These are phyloP conservation scores for Tautogolabrus adspersus DNA, from an alignment of 2,113 vertebrate genomes.

Conservation along the genomic window DNA sequence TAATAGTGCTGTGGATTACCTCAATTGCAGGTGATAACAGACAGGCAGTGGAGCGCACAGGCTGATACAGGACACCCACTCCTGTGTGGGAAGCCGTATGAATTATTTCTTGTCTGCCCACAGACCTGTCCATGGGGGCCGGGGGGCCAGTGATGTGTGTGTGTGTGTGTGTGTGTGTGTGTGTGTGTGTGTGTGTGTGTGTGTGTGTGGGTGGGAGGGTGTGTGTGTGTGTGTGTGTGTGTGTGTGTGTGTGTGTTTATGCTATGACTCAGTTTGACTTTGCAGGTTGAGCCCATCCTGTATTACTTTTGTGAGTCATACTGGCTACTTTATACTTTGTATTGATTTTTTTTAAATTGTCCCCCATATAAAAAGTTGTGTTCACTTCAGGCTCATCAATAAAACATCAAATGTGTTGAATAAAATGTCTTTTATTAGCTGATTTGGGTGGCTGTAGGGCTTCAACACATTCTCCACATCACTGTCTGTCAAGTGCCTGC, in stretches of 20 bases:
- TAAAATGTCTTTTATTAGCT: too few relatives aligned
- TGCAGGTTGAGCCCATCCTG: slow-evolving; percentile 42
- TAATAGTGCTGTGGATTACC: slow-evolving; percentile 89
- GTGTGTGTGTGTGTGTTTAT: not conserved
- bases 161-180: not conserved
- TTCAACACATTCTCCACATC: not conserved
- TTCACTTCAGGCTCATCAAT: not conserved
- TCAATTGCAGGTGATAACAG: slow-evolving; percentile 93
- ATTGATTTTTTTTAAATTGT: not conserved
- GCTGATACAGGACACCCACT: slow-evolving; percentile 89
- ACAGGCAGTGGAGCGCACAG: slow-evolving; percentile 86
- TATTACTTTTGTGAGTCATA: slow-evolving; percentile 65
- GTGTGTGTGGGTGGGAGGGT: slow-evolving; percentile 3
- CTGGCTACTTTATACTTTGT: slow-evolving; percentile 11
- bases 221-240: too few relatives aligned
- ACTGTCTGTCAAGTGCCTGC: slow-evolving; percentile 6
- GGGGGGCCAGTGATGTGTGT: slow-evolving; percentile 61
- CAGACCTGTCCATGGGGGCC: slow-evolving; percentile 78
- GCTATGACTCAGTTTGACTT: slow-evolving; percentile 51
- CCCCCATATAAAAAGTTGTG: not conserved
- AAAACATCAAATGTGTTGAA: not conserved
- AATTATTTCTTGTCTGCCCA: slow-evolving; percentile 89
- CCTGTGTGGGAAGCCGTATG: slow-evolving; percentile 89
- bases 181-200: not conserved
- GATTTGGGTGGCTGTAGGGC: not conserved